Evolutionary conservation across 2,113 vertebrate species (phyloP), one percentile per base, ranked within the genome.

Genomic region (Zapornia atra): DNA sequence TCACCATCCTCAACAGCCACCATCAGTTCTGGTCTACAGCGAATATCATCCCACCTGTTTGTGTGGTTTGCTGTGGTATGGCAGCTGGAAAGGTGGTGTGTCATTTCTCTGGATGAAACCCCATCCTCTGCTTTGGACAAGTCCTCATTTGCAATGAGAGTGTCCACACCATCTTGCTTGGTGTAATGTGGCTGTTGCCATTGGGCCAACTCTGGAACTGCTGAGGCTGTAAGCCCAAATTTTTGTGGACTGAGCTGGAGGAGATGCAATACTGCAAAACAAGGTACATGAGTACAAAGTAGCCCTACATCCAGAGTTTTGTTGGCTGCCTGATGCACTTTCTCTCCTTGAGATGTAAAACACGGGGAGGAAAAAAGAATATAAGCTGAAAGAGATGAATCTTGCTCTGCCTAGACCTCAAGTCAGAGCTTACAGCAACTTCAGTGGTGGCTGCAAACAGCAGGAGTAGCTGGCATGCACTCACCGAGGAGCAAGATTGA

Each of bases 401-500:
- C 12, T 48, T 63, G 33, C 63, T 57, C 42, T 40, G 50, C 24
- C 28, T n/a, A 16, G 63, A 90, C 50, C 36, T 57, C 9, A 8
- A 15, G 56, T 31, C 60, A 51, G 19, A 11, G 11, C 14, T 85
- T 50, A 25, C 28, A 22, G 13, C 15, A 81, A 8, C 42, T 64
- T 46, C 24, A 6, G 0, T 7, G n/a, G 28, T 2, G 9, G 22
- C 46, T 86, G 11, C 46, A 48, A 51, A 29, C 25, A 78, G 38
- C 70, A 42, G 57, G 44, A 72, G 22, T 7, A 71, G 22, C 57
- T 18, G n/a, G 18, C 6, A 15, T 20, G n/a, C 11, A 3, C 59
- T 54, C 51, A 12, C 38, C 2, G 0, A 65, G 31, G 50, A 46
- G 51, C 7, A 28, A 33, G 44, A 33, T 20, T 0, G 0, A 12